phyloP scores from a whole-genome alignment of 2,113 vertebrate species.

The Pungitius pungitius region DNA sequence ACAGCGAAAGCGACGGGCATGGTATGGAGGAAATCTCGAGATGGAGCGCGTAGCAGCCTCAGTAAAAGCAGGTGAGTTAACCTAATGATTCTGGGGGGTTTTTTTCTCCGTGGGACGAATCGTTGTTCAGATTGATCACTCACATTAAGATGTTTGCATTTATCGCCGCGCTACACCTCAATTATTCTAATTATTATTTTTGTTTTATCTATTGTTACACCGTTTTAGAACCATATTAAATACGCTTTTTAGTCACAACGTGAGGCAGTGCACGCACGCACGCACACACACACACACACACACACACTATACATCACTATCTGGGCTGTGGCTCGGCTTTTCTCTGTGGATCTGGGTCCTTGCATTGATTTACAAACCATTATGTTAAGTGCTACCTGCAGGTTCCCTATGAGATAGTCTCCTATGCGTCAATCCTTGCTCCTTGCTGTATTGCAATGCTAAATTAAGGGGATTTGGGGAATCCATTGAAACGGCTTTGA shows the following conservation, averaged over 20 bases:
- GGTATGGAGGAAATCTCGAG: constrained; percentile 63
- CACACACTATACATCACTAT: constrained; percentile 59
- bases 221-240: constrained; percentile 68
- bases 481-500: constrained; percentile 53
- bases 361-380: constrained; percentile 59
- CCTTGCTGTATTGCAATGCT: constrained; percentile 32
- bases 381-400: constrained; percentile 53
- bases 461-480: constrained; percentile 43
- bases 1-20: constrained; percentile 36
- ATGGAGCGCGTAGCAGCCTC: constrained; percentile 65
- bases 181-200: not conserved
- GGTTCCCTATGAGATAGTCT: constrained; percentile 21
- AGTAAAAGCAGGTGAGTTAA: constrained; percentile 76
- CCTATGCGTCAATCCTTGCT: constrained; percentile 20
- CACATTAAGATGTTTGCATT: not conserved
- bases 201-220: constrained; percentile 34
- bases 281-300: constrained; percentile 27
- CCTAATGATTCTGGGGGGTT: constrained; percentile 38
- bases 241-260: constrained; percentile 56
- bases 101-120: constrained; percentile 17
- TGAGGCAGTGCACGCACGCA: constrained; percentile 27
- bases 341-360: constrained; percentile 46
- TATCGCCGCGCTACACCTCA: not conserved
- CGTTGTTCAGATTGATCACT: constrained; percentile 42
- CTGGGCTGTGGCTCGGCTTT: constrained; percentile 76